Evolutionary conservation across 2,888 invertebrate genomes (phyloP).

Genomic region (Galerucella calmariensis): DNA sequence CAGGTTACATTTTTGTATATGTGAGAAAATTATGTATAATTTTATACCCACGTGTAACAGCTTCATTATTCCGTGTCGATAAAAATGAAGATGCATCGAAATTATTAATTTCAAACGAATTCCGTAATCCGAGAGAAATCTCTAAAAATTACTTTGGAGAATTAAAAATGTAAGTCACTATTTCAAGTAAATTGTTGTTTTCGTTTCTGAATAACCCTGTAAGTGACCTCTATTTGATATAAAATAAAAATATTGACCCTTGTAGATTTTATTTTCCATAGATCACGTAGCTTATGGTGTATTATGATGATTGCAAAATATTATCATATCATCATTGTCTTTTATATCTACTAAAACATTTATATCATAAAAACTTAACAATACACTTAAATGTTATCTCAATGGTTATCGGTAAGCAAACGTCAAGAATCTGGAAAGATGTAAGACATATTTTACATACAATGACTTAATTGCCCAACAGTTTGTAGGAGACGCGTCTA

Average conservation of each 20-base stretch:
- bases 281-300: slow-evolving; percentile 22
- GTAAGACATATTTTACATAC: slow-evolving; percentile 39
- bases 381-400: slow-evolving; percentile 41
- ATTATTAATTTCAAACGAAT: neutral
- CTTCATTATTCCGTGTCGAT: neutral
- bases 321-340: slow-evolving; percentile 26
- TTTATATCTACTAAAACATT: slow-evolving; percentile 36
- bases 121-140: neutral
- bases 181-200: neutral
- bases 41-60: slow-evolving; percentile 5
- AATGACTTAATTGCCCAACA: slow-evolving; percentile 41
- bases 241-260: slow-evolving; percentile 15
- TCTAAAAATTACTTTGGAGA: too few species aligned
- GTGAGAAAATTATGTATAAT: slow-evolving; percentile 3
- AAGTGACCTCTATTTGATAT: neutral
- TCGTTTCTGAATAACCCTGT: neutral
- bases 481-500: slow-evolving; percentile 22
- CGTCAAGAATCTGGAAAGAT: slow-evolving; percentile 41
- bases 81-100: neutral
- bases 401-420: slow-evolving; percentile 35
- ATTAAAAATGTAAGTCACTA: neutral
- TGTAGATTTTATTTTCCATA: slow-evolving; percentile 19
- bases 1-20: neutral
- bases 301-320: slow-evolving; percentile 25
- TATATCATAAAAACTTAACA: slow-evolving; percentile 36